Base-by-base conservation (phyloP, 2,888 invertebrate species). In the Drosophila cracens region DNA sequence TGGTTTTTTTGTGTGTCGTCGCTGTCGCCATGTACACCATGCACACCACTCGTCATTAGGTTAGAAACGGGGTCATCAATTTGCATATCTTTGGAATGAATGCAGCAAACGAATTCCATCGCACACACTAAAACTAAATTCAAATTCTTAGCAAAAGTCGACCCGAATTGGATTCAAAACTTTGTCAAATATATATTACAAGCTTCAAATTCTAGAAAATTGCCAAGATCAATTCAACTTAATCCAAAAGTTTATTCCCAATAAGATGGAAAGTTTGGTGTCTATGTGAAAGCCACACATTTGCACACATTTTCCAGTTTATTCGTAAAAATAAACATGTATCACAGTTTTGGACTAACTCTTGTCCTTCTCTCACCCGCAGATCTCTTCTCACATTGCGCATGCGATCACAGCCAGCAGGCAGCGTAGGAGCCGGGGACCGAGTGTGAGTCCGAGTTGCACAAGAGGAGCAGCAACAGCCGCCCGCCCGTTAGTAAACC, bases 401-500 rank as follows among this genome's bases (percentile, higher is more conserved):
- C 77, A 81, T 82, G 80, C 79, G 80, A 75, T 46, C 61, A 59
- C 18, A 8, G n/a, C 7, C n/a, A 34, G n/a, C 34, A 46, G 21
- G 52, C 10, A 13, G 38, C 18, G n/a, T 18, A n/a, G 43, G 36
- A 58, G 57, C 21, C 53, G 53, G 48, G 21, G 46, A 4, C 46
- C 16, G 27, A 49, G 27, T 16, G 27, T 49, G 27, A 18, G 18
- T 38, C 27, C 25, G 6, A 38, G 53, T 63, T 59, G 58, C 7
- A 48, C 13, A 27, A 33, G 40, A 52, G 43, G 2, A 63, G n/a
- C 25, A 63, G 16, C 25, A 29, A 11, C 6, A 31, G 34, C 16
- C 29, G 13, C 25, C 16, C 38, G 27, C 49, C 43, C 46, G 29
- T 60, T n/a, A 2, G n/a, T 21, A 21, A 21, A 21, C 8, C 46